A percentile compares a stretch with the other conserved stretches of the same genome.
Evolutionary conservation across 2,888 invertebrate species (phyloP).

Genomic region (Notocelia uddmanniana): DNA sequence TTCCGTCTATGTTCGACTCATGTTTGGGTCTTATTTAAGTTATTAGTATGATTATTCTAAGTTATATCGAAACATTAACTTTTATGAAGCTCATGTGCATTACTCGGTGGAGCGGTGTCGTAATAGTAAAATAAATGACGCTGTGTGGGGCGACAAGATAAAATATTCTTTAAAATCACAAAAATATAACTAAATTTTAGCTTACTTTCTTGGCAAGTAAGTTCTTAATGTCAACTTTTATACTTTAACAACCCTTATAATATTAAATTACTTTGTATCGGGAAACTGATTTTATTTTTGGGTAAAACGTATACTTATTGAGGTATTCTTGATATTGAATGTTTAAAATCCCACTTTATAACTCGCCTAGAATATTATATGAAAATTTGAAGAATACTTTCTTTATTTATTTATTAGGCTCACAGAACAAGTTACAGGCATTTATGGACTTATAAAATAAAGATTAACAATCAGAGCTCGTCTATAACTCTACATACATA

Average conservation of each 20-base stretch:
- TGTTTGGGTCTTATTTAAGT: background rate
- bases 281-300: no score
- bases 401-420: no score
- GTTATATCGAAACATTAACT: constrained; percentile 12
- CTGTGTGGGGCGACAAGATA: constrained; percentile 4
- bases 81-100: constrained; percentile 18
- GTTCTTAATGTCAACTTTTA: background rate
- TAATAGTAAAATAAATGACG: constrained; percentile 9
- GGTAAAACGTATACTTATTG: no score
- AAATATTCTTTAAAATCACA: background rate
- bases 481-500: no score
- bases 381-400: no score
- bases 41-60: constrained; percentile 8
- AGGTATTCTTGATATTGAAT: no score
- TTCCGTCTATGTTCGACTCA: background rate
- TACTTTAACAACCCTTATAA: no score
- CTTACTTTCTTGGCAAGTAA: background rate
- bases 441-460: no score
- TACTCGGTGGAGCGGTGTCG: constrained; percentile 6
- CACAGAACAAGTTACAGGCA: no score
- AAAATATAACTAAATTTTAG: background rate
- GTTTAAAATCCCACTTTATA: no score
- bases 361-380: no score
- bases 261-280: background rate
- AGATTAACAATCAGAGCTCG: no score